Base-by-base conservation (phyloP, 2,113 vertebrate species). In the Naja naja region DNA sequence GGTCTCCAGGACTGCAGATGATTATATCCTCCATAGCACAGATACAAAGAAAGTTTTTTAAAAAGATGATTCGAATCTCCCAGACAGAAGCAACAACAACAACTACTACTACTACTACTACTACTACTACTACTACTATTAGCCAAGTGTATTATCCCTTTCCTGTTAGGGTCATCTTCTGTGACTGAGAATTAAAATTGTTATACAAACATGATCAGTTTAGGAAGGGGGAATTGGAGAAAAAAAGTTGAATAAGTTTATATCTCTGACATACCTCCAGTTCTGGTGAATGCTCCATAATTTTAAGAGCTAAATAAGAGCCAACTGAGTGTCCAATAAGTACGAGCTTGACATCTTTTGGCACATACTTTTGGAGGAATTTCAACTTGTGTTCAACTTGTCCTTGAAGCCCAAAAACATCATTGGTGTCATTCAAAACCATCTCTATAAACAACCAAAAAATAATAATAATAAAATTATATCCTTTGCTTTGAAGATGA, bases 291-390 rank as follows among this genome's bases (percentile, higher is more conserved):
- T 96, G 97, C 94, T 98, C 99, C 98, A 99, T 98, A 97, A 99
- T 98, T 93, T 99, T 98, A 94, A 99, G 97, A 88, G 98, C 97
- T 64, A 99, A 97, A 95, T 99, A 99, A 96, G 98, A 98, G 91
- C 99, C 99, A 25, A 99, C 98, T 25, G 99, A 99, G 97, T 99
- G 99, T 92, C 99, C 98, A 64, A 99, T 97, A 93, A 99, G 94
- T 39, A 99, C 97, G 92, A 99, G 97, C 54, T 97, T 98, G 92
- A 97, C 98, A 47, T 98, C 97, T 91, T 96, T 97, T 25, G 99
- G 98, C 30, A 99, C 98, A 0, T 98, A 97, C 91, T 97, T 96
- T 95, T 94, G 98, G 89, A 99, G 96, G 96, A 99, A 99, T 93
- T 97, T 96, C 95, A 99, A 93, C 92, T 99, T 99, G 97, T 99